These are phyloP conservation scores for Achroia grisella DNA, from an alignment of 1,140 invertebrate species.

Conservation along the genomic window DNA sequence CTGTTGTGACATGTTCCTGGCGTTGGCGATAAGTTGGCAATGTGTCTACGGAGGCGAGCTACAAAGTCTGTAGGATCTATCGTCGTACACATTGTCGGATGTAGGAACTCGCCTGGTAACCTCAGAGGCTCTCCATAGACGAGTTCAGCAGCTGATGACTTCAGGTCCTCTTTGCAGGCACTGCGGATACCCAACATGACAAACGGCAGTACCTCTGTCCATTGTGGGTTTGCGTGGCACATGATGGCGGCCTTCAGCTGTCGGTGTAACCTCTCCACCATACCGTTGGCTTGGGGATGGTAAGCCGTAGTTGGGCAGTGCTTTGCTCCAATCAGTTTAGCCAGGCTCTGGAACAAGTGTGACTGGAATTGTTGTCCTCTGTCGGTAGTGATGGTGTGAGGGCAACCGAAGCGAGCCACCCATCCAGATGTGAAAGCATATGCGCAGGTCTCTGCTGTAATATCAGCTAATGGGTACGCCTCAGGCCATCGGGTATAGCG, in stretches of 20 bases:
- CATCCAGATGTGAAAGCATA: not conserved
- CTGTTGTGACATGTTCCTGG: constrained; percentile 19
- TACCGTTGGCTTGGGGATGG: constrained; percentile 2
- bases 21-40: constrained; percentile 15
- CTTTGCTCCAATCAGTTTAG: not conserved
- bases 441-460: not conserved
- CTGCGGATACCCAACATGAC: constrained; percentile 17
- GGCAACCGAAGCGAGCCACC: not conserved
- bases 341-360: not conserved
- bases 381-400: constrained; percentile 28
- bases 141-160: constrained; percentile 24
- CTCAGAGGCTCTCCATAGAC: constrained; percentile 22
- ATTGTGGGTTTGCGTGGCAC: constrained; percentile 1
- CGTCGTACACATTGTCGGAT: constrained; percentile 5
- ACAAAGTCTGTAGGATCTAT: constrained; percentile 17
- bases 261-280: constrained; percentile 5
- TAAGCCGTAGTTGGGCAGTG: not conserved
- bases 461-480: not conserved
- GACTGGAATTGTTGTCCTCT: no score
- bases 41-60: constrained; percentile 15
- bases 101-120: constrained; percentile 27
- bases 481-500: not conserved
- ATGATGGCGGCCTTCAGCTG: constrained; percentile 5
- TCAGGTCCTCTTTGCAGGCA: constrained; percentile 19
- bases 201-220: constrained; percentile 13